Conservation (phyloP, 2,113 vertebrate species). For the Pygoscelis adeliae region DNA sequence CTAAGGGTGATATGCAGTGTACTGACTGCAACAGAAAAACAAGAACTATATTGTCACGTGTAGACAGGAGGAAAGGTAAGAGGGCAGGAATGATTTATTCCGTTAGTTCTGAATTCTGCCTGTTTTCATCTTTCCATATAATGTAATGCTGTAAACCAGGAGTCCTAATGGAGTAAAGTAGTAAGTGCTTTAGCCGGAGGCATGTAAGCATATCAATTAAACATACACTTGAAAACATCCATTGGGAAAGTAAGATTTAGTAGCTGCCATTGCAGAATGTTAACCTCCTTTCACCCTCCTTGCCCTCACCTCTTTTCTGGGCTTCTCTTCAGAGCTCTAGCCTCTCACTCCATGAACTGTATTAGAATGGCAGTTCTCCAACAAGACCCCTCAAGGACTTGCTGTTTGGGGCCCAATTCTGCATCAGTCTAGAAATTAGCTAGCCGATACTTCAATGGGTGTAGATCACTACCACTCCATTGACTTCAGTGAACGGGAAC, state of each 20-base stretch:
- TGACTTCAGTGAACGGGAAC: neutral
- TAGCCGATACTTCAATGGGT: neutral
- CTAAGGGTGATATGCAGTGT: neutral
- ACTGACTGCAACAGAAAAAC: neutral
- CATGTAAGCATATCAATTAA: conserved; percentile 33
- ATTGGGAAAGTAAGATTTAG: conserved; percentile 12
- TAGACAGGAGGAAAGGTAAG: neutral
- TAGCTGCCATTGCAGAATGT: neutral
- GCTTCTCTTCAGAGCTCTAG: neutral
- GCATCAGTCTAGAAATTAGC: neutral
- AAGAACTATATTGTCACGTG: neutral
- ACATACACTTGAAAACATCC: conserved; percentile 14
- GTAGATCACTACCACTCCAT: neutral
- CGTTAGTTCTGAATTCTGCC: neutral
- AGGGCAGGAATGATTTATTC: neutral
- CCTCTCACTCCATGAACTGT: neutral
- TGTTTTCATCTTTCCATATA: neutral
- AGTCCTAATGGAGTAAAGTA: conserved; percentile 8
- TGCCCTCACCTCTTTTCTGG: neutral
- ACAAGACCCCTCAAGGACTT: neutral
- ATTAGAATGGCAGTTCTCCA: neutral
- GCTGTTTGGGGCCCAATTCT: neutral
- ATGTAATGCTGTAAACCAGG: neutral
- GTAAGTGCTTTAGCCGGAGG: neutral
- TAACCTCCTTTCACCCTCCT: neutral